Percentiles rank a stretch among this genome's conserved stretches.
These are phyloP conservation scores for Papilio aristodemus DNA, from an alignment of 1,140 invertebrate species.

Conservation along the genomic window DNA sequence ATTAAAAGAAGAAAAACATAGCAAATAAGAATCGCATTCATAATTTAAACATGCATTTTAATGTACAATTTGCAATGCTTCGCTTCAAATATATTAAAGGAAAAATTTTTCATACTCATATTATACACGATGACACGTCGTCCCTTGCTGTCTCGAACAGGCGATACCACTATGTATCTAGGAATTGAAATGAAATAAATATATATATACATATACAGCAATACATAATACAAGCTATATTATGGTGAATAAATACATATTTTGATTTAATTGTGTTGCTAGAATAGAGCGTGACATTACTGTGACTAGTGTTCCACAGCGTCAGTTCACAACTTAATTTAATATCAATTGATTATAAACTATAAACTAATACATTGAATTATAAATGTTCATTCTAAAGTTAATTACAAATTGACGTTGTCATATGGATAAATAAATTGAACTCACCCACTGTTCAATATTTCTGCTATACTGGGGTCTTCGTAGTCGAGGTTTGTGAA, in stretches of 20 bases:
- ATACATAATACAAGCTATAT: no score
- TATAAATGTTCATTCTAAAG: no score
- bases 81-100: not conserved
- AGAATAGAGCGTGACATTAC: no score
- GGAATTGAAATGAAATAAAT: no score
- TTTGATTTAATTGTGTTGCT: no score
- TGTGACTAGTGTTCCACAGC: no score
- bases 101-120: conserved; percentile 81
- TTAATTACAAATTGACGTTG: no score
- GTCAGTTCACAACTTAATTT: no score
- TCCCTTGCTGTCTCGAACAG: conserved; percentile 85
- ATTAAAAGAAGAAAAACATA: not conserved
- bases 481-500: conserved; percentile 84
- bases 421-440: not conserved
- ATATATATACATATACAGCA: no score
- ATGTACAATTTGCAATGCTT: not conserved
- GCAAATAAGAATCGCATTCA: not conserved
- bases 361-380: no score
- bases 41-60: not conserved
- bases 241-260: no score
- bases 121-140: conserved; percentile 85
- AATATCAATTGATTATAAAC: no score
- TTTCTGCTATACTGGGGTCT: conserved; percentile 82
- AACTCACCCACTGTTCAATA: conserved; percentile 84
- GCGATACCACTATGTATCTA: conserved; percentile 86